A percentile compares a stretch with the other conserved stretches of the same genome.
These are phyloP conservation scores for Siphonodentalium dalli DNA, from an alignment of 2,888 invertebrate species.

Conservation along the genomic window DNA sequence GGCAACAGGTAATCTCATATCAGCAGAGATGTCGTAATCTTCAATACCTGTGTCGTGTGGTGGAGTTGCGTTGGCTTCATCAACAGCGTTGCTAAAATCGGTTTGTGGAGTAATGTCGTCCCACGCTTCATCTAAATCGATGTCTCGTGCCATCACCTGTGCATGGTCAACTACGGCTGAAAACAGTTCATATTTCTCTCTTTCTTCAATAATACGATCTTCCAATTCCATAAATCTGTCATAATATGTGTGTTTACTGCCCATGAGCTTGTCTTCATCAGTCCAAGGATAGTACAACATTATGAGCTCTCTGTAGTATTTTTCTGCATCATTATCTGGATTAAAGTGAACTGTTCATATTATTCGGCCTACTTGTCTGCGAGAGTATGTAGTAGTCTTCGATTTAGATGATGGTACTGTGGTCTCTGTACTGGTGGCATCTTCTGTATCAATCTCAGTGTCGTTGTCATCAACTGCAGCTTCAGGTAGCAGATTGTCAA, in stretches of 20 bases:
- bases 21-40: slow-evolving; percentile 26
- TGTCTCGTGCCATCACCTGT: slow-evolving; percentile 9
- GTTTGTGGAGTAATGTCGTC: slow-evolving; percentile 27
- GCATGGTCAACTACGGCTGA: slow-evolving; percentile 21
- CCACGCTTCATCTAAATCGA: slow-evolving; percentile 21
- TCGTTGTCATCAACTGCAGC: slow-evolving; percentile 14
- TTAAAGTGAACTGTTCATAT: slow-evolving; percentile 33
- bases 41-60: slow-evolving; percentile 18
- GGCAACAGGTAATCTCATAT: slow-evolving; percentile 23
- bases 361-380: slow-evolving; percentile 15
- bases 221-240: slow-evolving; percentile 9
- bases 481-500: slow-evolving; percentile 15
- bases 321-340: slow-evolving; percentile 30
- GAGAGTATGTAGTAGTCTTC: too few species aligned
- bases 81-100: slow-evolving; percentile 20
- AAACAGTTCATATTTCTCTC: slow-evolving; percentile 20
- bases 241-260: slow-evolving; percentile 6
- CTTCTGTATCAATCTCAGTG: slow-evolving; percentile 8
- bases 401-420: slow-evolving; percentile 1
- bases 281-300: slow-evolving; percentile 53
- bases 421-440: neutral
- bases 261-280: slow-evolving; percentile 33
- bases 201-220: slow-evolving; percentile 12
- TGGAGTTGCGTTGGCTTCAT: slow-evolving; percentile 4
- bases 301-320: slow-evolving; percentile 43